These are phyloP conservation scores for Heliconius hewitsoni DNA, from an alignment of 1,140 invertebrate species.

Conservation along the genomic window DNA sequence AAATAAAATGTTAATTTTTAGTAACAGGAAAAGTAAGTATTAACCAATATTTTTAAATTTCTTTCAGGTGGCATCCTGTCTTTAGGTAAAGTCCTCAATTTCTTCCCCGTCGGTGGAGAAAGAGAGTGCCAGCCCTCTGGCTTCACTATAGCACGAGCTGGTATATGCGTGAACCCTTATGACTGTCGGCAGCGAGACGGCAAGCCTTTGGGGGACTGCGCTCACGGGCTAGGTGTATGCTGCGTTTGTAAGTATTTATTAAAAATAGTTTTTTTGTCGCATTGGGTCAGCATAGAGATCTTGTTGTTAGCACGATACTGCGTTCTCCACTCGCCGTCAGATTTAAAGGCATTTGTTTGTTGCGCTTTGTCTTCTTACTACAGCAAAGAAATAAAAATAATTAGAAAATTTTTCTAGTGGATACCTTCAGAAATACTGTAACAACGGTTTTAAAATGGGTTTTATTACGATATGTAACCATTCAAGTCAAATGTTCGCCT, in stretches of 20 bases:
- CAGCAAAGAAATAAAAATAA: neutral
- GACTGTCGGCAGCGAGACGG: slow-evolving; percentile 91
- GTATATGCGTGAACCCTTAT: slow-evolving; percentile 90
- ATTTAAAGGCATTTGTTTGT: too few relatives aligned
- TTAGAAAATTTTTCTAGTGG: too few relatives aligned
- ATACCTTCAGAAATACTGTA: too few relatives aligned
- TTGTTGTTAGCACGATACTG: neutral
- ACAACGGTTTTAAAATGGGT: neutral
- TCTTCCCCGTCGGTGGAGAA: slow-evolving; percentile 90
- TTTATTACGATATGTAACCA: neutral
- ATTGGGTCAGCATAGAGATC: neutral
- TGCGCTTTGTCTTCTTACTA: neutral
- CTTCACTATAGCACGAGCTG: slow-evolving; percentile 83
- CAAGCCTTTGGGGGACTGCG: slow-evolving; percentile 88
- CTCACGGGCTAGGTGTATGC: slow-evolving; percentile 93
- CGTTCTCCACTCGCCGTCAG: neutral
- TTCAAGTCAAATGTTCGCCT: neutral
- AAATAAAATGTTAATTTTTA: too few relatives aligned
- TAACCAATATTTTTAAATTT: neutral
- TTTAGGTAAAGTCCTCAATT: slow-evolving; percentile 84
- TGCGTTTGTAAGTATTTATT: slow-evolving; percentile 87
- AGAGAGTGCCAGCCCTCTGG: slow-evolving; percentile 88
- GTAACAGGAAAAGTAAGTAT: too few relatives aligned
- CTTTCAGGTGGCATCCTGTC: slow-evolving; percentile 55
- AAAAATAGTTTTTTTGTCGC: too few relatives aligned